Evolutionary conservation across 2,888 invertebrate genomes (phyloP).

Genomic region (Leptinotarsa tumamoca): DNA sequence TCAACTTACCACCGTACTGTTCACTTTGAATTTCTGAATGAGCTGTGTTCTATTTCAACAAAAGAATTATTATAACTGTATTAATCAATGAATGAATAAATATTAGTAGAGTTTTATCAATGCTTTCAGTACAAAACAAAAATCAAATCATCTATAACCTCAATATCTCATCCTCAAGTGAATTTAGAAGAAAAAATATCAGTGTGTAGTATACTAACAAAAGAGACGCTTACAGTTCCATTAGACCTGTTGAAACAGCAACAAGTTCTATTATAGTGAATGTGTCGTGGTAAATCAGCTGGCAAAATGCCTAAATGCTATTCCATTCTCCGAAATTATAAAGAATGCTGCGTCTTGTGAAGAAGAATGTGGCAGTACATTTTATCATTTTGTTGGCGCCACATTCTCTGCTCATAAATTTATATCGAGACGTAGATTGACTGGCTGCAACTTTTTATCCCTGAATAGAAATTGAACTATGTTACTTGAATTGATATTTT

Average conservation of each 20-base stretch:
- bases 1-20: too few species aligned
- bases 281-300: not conserved
- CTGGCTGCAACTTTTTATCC: not conserved
- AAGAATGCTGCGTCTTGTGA: not conserved
- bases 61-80: too few species aligned
- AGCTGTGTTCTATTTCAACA: too few species aligned
- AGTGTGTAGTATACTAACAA: not conserved
- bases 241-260: slow-evolving; percentile 1
- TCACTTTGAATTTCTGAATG: too few species aligned
- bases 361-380: not conserved
- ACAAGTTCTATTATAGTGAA: slow-evolving; percentile 1
- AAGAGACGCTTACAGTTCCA: not conserved
- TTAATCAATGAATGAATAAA: too few species aligned
- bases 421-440: not conserved
- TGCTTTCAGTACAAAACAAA: too few species aligned
- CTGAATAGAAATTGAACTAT: too few species aligned
- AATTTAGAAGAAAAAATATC: not conserved
- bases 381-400: not conserved
- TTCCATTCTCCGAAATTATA: not conserved
- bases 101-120: too few species aligned
- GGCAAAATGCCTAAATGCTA: not conserved
- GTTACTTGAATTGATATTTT: too few species aligned
- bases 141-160: too few species aligned
- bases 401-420: not conserved
- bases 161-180: too few species aligned